phyloP scores from a whole-genome alignment of 2,113 vertebrate species.

The Myotis yumanensis region DNA sequence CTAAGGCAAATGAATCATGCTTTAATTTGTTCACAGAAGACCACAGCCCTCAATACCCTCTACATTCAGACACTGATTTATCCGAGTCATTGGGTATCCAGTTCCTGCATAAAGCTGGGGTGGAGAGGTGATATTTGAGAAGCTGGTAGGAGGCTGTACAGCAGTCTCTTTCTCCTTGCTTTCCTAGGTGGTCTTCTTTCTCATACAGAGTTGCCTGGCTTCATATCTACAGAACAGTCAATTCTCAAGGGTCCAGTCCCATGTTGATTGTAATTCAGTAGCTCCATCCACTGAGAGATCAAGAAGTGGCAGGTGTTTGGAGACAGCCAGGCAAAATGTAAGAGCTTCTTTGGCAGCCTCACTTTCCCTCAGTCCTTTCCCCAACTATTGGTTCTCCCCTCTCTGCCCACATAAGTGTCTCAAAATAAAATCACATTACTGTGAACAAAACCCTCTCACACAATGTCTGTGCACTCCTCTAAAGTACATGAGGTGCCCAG shows the following conservation, averaged over 20 bases:
- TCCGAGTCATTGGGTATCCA: rapidly evolving
- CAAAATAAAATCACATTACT: neutral
- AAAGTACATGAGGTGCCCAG: no score
- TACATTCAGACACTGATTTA: neutral
- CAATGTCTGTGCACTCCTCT: neutral
- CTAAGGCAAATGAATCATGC: neutral
- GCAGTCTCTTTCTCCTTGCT: neutral
- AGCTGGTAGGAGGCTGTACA: neutral
- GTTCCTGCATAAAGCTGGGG: neutral
- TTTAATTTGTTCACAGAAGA: neutral
- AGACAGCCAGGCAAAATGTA: neutral
- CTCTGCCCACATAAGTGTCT: neutral
- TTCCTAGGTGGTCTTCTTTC: no score
- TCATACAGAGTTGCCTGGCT: no score
- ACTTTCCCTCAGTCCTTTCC: neutral
- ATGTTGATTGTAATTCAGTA: neutral
- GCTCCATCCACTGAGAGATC: neutral
- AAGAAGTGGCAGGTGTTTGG: neutral
- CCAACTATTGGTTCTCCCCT: neutral
- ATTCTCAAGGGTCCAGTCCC: neutral
- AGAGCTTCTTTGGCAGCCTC: neutral
- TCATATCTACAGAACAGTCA: neutral
- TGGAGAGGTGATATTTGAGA: neutral
- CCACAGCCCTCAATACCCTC: neutral
- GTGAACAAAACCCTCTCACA: neutral